These are phyloP conservation scores for Lasioglossum zephyrum DNA, from an alignment of 2,888 invertebrate species.

Conservation along the genomic window DNA sequence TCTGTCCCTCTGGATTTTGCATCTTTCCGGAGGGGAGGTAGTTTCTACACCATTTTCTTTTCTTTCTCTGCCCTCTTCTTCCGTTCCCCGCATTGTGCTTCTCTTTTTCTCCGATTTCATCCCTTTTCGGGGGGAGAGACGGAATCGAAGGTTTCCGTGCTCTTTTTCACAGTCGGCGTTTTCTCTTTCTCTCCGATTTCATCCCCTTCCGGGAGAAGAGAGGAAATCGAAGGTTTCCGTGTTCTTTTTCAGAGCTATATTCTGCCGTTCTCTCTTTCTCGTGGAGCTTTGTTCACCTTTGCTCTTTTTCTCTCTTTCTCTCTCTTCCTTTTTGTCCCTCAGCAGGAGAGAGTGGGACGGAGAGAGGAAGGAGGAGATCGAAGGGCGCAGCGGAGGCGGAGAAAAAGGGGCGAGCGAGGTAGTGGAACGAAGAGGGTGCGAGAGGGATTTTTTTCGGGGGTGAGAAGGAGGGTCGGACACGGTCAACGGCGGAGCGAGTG, in stretches of 20 bases:
- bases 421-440: constrained; percentile 21
- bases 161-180: not conserved
- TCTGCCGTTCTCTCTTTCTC: not conserved
- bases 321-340: constrained; percentile 2
- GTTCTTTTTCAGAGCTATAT: not conserved
- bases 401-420: constrained; percentile 56
- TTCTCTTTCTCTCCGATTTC: not conserved
- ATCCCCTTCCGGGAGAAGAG: not conserved
- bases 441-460: constrained; percentile 47
- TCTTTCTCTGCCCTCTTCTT: not conserved
- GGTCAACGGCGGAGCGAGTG: constrained; percentile 59
- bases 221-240: not conserved
- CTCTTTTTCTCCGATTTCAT: not conserved
- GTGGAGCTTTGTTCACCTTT: no score
- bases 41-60: not conserved
- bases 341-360: not conserved
- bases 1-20: not conserved
- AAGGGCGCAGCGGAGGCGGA: constrained; percentile 50
- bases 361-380: constrained; percentile 33
- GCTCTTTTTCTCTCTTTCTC: not conserved
- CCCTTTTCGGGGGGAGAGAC: not conserved
- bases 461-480: constrained; percentile 43
- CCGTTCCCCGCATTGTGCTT: not conserved
- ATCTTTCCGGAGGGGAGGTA: not conserved
- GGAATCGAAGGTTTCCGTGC: not conserved